phyloP scores from a whole-genome alignment of 2,888 invertebrate genomes.

The Drosophila bunnanda region DNA sequence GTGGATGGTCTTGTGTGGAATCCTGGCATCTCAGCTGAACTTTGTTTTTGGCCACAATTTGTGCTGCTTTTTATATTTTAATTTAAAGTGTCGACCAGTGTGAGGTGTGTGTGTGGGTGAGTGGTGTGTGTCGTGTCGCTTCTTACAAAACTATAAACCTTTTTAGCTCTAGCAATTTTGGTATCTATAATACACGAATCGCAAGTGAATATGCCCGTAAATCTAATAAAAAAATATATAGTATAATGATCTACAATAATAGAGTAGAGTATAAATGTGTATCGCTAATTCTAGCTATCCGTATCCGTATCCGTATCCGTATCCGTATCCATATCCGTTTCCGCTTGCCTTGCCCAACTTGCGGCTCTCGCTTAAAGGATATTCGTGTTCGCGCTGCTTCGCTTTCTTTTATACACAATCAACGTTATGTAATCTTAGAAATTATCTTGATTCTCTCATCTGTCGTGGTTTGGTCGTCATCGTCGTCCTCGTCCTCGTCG shows the following conservation, averaged over 20 bases:
- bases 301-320: constrained; percentile 2
- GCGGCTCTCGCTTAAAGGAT: constrained; percentile 1
- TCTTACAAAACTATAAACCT: constrained; percentile 36
- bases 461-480: neutral
- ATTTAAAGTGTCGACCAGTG: constrained; percentile 1
- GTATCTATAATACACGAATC: constrained; percentile 76
- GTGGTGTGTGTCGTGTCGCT: neutral
- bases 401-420: constrained; percentile 33
- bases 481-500: neutral
- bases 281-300: constrained; percentile 36
- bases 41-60: constrained; percentile 7
- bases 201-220: constrained; percentile 52
- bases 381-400: constrained; percentile 8
- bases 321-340: neutral
- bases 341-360: neutral
- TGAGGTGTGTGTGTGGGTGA: constrained; percentile 2
- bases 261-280: constrained; percentile 11
- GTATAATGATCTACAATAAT: constrained; percentile 17
- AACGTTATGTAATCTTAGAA: constrained; percentile 40
- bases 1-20: neutral
- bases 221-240: constrained; percentile 60
- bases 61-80: neutral
- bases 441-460: constrained; percentile 27
- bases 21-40: neutral
- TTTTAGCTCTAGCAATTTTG: constrained; percentile 67